Conservation (phyloP, 2,113 vertebrate genomes). For the Alces alces region DNA sequence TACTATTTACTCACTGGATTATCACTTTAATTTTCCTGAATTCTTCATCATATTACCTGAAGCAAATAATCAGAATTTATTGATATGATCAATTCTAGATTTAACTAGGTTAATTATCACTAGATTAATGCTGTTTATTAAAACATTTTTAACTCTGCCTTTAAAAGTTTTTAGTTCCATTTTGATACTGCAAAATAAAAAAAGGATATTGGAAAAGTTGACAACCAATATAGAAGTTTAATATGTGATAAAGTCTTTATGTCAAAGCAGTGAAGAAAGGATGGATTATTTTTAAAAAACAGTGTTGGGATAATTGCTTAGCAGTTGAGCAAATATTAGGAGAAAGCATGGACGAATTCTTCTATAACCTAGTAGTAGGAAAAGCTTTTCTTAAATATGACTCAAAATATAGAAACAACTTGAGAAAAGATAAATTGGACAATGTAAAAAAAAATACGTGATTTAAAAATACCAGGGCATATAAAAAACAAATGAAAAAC, state of each 20-base stretch:
- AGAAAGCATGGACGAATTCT: not conserved
- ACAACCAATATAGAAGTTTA: not conserved
- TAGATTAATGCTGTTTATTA: not conserved
- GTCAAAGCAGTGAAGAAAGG: conserved; percentile 1
- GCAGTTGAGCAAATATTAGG: not conserved
- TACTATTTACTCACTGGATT: conserved; percentile 10
- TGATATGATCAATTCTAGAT: not conserved
- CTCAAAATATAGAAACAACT: not conserved
- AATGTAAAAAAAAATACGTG: not conserved
- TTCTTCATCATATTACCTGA: not conserved
- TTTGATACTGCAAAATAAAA: not conserved
- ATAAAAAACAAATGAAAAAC: not conserved
- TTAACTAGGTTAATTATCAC: conserved; percentile 5
- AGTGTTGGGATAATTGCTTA: not conserved
- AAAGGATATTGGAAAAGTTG: not conserved
- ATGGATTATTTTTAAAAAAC: not conserved
- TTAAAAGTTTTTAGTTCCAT: not conserved
- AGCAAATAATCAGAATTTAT: not conserved
- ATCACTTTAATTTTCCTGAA: conserved; percentile 22
- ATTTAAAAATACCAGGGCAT: not conserved
- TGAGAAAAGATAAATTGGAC: not conserved
- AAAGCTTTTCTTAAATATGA: not conserved
- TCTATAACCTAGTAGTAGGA: not conserved
- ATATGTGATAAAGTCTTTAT: not conserved
- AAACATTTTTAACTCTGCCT: not conserved